These are phyloP conservation scores for Pandemis cinnamomeana DNA, from an alignment of 2,888 invertebrate genomes.

Conservation along the genomic window DNA sequence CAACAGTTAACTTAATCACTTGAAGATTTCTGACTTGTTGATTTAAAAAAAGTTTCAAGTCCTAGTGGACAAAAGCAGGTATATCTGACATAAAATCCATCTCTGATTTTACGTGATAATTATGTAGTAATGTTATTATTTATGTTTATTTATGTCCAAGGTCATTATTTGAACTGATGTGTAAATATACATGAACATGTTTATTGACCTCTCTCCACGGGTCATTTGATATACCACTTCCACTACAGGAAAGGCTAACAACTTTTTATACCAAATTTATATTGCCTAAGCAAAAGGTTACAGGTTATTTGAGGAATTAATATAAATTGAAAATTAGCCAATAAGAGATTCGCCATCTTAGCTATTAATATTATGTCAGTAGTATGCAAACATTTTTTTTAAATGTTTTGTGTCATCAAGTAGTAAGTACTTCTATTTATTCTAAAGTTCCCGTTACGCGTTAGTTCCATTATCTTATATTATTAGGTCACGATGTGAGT, in stretches of 20 bases:
- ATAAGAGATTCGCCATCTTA: constrained; percentile 15
- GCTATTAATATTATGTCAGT: background rate
- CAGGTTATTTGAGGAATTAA: constrained; percentile 23
- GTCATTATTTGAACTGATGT: constrained; percentile 18
- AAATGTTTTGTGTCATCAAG: background rate
- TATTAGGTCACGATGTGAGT: no score
- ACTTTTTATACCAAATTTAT: constrained; percentile 35
- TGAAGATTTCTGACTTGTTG: no score
- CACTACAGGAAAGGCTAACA: constrained; percentile 35
- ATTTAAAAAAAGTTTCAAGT: no score
- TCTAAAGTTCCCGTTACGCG: background rate
- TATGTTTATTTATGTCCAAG: constrained; percentile 11
- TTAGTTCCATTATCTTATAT: no score
- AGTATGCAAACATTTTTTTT: no score
- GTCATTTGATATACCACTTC: constrained; percentile 34
- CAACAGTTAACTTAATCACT: no score
- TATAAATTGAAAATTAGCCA: constrained; percentile 33
- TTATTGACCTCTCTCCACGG: constrained; percentile 32
- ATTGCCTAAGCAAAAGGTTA: constrained; percentile 37
- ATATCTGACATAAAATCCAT: background rate
- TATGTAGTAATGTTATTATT: background rate
- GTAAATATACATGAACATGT: constrained; percentile 24
- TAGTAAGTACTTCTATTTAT: no score
- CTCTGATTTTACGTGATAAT: constrained; percentile 15
- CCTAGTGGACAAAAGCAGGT: background rate